Evolutionary conservation across 2,113 vertebrate species (phyloP).

Genomic region (Rattus norvegicus): GRCr8 NC_086020.1:235201001-235201500

Average conservation of each 20-base stretch:
- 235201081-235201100: slow-evolving; percentile 43
- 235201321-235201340: slow-evolving; percentile 78
- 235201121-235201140: slow-evolving; percentile 38
- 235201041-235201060: slow-evolving; percentile 74
- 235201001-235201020: slow-evolving; percentile 70
- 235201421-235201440: slow-evolving; percentile 77
- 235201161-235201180: not conserved
- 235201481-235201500: slow-evolving; percentile 77
- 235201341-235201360: slow-evolving; percentile 76
- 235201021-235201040: slow-evolving; percentile 64
- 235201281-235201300: slow-evolving; percentile 72
- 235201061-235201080: slow-evolving; percentile 58
- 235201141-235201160: not conserved
- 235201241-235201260: slow-evolving; percentile 73
- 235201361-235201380: slow-evolving; percentile 76
- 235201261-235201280: slow-evolving; percentile 70
- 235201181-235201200: slow-evolving; percentile 66
- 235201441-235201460: slow-evolving; percentile 84
- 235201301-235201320: slow-evolving; percentile 74
- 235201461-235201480: slow-evolving; percentile 82
- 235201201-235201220: slow-evolving; percentile 70
- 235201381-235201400: slow-evolving; percentile 76
- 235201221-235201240: slow-evolving; percentile 71
- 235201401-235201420: slow-evolving; percentile 80
- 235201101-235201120: not conserved